Evolutionary conservation across 1,140 invertebrate genomes (phyloP).

Genomic region (Drosophila mayri): DNA sequence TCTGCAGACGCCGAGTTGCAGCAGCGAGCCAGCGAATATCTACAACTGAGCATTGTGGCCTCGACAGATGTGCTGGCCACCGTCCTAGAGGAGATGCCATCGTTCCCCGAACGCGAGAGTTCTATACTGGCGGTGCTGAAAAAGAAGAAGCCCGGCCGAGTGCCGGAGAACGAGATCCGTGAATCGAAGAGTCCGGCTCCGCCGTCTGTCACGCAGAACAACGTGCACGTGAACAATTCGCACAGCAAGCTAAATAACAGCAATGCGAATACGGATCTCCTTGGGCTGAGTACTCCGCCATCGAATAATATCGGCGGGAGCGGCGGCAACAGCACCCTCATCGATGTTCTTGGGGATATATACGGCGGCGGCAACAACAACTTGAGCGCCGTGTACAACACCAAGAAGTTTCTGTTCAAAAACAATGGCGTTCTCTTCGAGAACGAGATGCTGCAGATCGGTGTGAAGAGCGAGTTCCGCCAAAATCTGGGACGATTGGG

Average conservation of each 20-base stretch:
- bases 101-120: conserved; percentile 99
- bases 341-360: conserved; percentile 96
- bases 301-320: conserved; percentile 87
- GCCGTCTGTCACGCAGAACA: conserved; percentile 83
- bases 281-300: conserved; percentile 93
- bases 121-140: conserved; percentile 98
- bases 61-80: conserved; percentile 98
- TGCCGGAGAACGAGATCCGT: conserved; percentile 93
- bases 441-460: conserved; percentile 99
- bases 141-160: conserved; percentile 97
- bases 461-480: conserved; percentile 98
- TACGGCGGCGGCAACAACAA: conserved; percentile 88
- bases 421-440: conserved; percentile 99
- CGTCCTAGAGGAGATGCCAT: conserved; percentile 99
- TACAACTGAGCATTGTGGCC: conserved; percentile 98
- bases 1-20: conserved; percentile 99
- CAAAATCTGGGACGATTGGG: conserved; percentile 98
- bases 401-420: conserved; percentile 98
- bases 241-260: conserved; percentile 86
- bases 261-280: conserved; percentile 90
- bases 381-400: conserved; percentile 89
- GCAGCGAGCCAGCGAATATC: conserved; percentile 98
- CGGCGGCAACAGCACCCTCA: conserved; percentile 87
- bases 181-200: conserved; percentile 92
- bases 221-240: conserved; percentile 86